Evolutionary conservation across 2,113 vertebrate species (phyloP).

Genomic region (Spermophilus dauricus): DNA sequence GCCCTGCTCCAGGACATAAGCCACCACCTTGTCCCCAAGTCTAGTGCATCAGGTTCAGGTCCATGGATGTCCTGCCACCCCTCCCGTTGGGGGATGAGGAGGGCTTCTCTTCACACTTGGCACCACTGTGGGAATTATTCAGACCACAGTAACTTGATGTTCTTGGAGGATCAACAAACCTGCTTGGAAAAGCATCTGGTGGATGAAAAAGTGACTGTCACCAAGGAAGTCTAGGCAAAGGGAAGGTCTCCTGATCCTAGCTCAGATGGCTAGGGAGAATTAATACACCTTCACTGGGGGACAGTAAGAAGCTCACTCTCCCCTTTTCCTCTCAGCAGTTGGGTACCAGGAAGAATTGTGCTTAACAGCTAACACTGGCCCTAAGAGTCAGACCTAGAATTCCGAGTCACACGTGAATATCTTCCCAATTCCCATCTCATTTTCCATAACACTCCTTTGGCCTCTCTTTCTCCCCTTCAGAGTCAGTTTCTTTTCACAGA

Average conservation of each 20-base stretch:
- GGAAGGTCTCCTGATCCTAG: neutral
- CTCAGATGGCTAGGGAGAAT: neutral
- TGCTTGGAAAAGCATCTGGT: slow-evolving; percentile 32
- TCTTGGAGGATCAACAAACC: slow-evolving; percentile 55
- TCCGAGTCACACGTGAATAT: neutral
- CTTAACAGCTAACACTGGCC: neutral
- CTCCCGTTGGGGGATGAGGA: neutral
- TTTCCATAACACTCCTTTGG: slow-evolving; percentile 23
- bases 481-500: slow-evolving; percentile 67
- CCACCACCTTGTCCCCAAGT: neutral
- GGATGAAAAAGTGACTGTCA: slow-evolving; percentile 42
- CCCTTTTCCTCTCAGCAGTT: neutral
- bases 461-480: neutral
- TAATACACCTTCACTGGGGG: neutral
- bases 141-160: slow-evolving; percentile 18
- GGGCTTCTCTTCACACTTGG: neutral
- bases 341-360: slow-evolving; percentile 24
- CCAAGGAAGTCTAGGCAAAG: neutral
- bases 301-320: neutral
- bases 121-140: slow-evolving; percentile 45
- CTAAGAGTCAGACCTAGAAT: slow-evolving; percentile 67
- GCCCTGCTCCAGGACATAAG: neutral
- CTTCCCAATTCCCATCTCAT: slow-evolving; percentile 59
- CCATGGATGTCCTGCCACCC: neutral
- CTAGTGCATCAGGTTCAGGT: neutral